Evolutionary conservation across 2,113 vertebrate genomes (phyloP), one percentile per base, ranked within the genome.

Genomic region (Tiliqua scincoides): DNA sequence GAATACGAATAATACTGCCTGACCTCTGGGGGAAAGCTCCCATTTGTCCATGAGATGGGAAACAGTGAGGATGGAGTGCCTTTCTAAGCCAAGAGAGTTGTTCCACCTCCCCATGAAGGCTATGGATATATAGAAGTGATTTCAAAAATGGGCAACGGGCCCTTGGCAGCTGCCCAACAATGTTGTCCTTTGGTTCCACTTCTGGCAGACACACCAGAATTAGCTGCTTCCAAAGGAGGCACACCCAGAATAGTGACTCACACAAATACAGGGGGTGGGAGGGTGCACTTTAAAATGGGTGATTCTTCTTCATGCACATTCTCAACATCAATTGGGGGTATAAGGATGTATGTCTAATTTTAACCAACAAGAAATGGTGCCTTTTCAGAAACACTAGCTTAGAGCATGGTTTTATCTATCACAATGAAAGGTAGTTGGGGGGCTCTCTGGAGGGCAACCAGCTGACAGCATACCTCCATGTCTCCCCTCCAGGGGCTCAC

Each of bases 371-470:
- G 43, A 48, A 48, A 48, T 4, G 4, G 43, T 48, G 43, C 43
- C 43, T 48, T 59, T 59, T 37, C 15, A 32, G 54, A 20, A 54
- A 89, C 20, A 10, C 6, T 78, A 0, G 11, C 1, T n/a, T 23
- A 70, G 0, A 0, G 25, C 43, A 73, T 23, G 74, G 71, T 78
- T 71, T 61, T 2, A 27, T 18, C 32, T 48, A 7, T 6, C 0
- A 2, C 2, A 21, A 25, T 25, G 0, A 14, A 37, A 40, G 86
- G 78, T 43, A 40, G 74, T 65, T 84, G 37, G 5, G 0, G 0
- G 0, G 0, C 2, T 79, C 20, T 30, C 27, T 1, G 17, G 57
- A 6, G 57, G 37, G 27, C 43, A 80, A 32, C 20, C 67, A 40
- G 18, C 3, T 11, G 43, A 78, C 8, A 27, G 6, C 30, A 61